Percentiles rank a stretch among this genome's conserved stretches.
phyloP scores from a whole-genome alignment of 2,888 invertebrate species.

The Pocota personata region DNA sequence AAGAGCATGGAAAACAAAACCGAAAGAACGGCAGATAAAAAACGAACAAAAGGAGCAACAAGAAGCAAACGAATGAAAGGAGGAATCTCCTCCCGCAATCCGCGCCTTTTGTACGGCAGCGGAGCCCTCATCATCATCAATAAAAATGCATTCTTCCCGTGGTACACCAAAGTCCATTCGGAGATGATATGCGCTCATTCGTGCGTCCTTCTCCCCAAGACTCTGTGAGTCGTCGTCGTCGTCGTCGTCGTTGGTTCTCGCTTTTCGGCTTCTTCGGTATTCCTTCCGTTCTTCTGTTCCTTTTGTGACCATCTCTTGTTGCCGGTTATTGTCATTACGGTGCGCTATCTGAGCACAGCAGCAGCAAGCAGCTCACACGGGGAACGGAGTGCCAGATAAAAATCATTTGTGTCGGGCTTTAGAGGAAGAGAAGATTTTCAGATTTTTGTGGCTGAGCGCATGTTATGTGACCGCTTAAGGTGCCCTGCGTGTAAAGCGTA shows the following conservation, averaged over 20 bases:
- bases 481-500: slow-evolving; percentile 59
- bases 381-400: slow-evolving; percentile 61
- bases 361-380: slow-evolving; percentile 64
- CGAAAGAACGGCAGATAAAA: slow-evolving; percentile 22
- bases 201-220: slow-evolving; percentile 24
- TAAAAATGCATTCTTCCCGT: slow-evolving; percentile 66
- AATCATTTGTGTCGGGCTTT: slow-evolving; percentile 64
- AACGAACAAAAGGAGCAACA: slow-evolving; percentile 37
- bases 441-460: slow-evolving; percentile 54
- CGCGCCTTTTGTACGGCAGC: slow-evolving; percentile 58
- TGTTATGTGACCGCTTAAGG: slow-evolving; percentile 56
- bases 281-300: slow-evolving; percentile 50
- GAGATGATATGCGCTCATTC: slow-evolving; percentile 48
- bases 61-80: slow-evolving; percentile 39
- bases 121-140: slow-evolving; percentile 66
- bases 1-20: slow-evolving; percentile 47
- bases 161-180: slow-evolving; percentile 23
- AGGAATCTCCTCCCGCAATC: slow-evolving; percentile 69
- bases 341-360: slow-evolving; percentile 70
- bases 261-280: slow-evolving; percentile 61
- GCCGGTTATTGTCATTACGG: slow-evolving; percentile 48
- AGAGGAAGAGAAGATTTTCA: slow-evolving; percentile 45
- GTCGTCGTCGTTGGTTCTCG: slow-evolving; percentile 19
- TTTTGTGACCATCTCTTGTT: slow-evolving; percentile 55
- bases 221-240: not conserved